phyloP scores from a whole-genome alignment of 2,797 vertebrate genomes.

The Mormyrops boulengeri region DNA sequence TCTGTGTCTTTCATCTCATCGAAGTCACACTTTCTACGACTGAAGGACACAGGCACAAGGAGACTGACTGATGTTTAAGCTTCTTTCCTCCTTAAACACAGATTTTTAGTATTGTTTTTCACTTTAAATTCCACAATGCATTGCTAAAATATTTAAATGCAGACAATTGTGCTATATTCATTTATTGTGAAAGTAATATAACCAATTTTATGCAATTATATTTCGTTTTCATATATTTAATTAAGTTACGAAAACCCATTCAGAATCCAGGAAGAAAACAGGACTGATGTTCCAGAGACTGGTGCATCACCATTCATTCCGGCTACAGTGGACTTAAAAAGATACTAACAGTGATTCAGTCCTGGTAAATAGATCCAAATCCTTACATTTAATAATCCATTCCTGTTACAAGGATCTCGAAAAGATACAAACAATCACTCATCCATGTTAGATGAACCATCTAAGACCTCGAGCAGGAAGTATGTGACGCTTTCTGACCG shows the following conservation, averaged over 20 bases:
- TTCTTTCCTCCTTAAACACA: not conserved
- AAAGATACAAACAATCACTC: not conserved
- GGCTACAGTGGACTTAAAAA: not conserved
- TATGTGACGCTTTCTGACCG: not conserved
- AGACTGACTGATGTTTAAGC: not conserved
- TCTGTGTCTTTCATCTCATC: not conserved
- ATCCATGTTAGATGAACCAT: not conserved
- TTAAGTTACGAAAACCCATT: not conserved
- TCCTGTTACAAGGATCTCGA: not conserved
- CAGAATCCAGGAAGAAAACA: not conserved
- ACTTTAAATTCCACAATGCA: not conserved
- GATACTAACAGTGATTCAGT: not conserved
- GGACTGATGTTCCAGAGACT: not conserved
- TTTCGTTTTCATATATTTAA: not conserved
- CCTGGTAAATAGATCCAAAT: not conserved
- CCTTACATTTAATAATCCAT: not conserved
- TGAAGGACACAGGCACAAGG: not conserved
- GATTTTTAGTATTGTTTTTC: not conserved
- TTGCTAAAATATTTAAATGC: not conserved
- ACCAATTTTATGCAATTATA: not conserved
- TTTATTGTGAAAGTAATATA: not conserved
- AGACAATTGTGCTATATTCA: not conserved
- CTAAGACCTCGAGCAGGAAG: not conserved
- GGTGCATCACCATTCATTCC: not conserved
- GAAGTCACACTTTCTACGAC: not conserved